Evolutionary conservation across 1,140 invertebrate species (phyloP).

Genomic region (Ceratina australensis): DNA sequence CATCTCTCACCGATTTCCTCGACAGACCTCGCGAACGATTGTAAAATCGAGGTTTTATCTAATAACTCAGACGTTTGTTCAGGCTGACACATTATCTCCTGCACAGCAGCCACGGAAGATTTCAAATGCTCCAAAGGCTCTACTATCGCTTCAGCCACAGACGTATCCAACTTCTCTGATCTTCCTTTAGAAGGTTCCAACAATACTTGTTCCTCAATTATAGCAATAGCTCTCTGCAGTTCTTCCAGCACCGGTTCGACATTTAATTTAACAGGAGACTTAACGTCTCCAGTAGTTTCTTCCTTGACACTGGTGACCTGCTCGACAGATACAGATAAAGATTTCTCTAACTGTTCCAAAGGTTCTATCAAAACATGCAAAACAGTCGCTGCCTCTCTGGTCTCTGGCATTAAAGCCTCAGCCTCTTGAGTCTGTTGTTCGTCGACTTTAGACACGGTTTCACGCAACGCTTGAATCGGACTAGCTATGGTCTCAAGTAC

Average conservation of each 20-base stretch:
- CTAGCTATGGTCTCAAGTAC: neutral
- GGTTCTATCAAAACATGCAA: slow-evolving; percentile 19
- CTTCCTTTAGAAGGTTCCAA: neutral
- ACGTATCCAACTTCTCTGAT: neutral
- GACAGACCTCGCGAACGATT: slow-evolving; percentile 33
- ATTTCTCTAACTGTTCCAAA: slow-evolving; percentile 26
- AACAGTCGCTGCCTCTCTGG: neutral
- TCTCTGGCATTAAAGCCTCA: neutral
- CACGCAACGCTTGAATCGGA: slow-evolving; percentile 19
- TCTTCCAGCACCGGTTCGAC: slow-evolving; percentile 9
- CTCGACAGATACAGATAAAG: neutral
- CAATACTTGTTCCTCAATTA: neutral
- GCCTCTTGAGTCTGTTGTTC: slow-evolving; percentile 4
- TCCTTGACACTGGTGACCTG: neutral
- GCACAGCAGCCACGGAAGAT: slow-evolving; percentile 31
- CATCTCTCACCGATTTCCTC: slow-evolving; percentile 46
- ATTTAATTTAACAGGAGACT: neutral
- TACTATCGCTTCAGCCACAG: neutral
- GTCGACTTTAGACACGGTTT: slow-evolving; percentile 28
- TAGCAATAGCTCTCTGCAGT: slow-evolving; percentile 24
- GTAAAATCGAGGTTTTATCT: slow-evolving; percentile 6
- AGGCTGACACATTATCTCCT: slow-evolving; percentile 5
- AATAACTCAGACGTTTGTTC: neutral
- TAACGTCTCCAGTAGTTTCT: neutral
- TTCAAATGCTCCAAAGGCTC: slow-evolving; percentile 42